Evolutionary conservation across 1,140 invertebrate species (phyloP), one percentile per base, ranked within the genome.

Genomic region (Arion vulgaris): DNA sequence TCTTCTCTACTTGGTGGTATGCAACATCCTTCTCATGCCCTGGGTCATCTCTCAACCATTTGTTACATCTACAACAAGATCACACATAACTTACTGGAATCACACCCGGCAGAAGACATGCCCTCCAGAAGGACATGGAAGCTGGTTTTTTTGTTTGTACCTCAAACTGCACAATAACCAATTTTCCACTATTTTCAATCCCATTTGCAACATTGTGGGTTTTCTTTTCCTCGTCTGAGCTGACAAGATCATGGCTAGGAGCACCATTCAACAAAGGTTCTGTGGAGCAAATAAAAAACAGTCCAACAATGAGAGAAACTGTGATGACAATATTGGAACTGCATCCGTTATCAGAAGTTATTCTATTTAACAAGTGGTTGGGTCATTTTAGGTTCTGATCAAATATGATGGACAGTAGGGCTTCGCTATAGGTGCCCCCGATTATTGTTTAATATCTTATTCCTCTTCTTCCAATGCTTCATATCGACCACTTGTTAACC

Each of bases 61-160:
- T n/a, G n/a, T n/a, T n/a, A n/a, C n/a, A n/a, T n/a, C n/a, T n/a
- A n/a, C n/a, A n/a, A n/a, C n/a, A n/a, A 45, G 41, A 45, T 15
- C 15, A 5, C 15, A 5, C 41, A 45, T 15, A 79, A 86, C 84
- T 85, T 86, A 92, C 92, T 82, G 92, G 86, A 34, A 93, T 86
- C 69, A 94, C 93, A 57, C 92, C 93, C 17, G 93, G 93, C 28
- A 94, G 86, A 26, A 92, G 85, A 28, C 93, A 74, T 23, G 93
- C 93, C 62, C 89, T 85, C 72, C 84, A 91, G 79, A 93, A 92
- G 26, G 88, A 84, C 15, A 93, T 84, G n/a, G 92, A 89, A 75
- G 88, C 73, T 23, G 85, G 86, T 34, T 53, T 62, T 0, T 23
- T 45, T 15, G 68, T 15, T 26, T 66, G 51, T 36, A 62, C 26